Base-by-base conservation (phyloP, 53 echinoderm and acorn worm genomes). In the Luidia sarsii region DNA sequence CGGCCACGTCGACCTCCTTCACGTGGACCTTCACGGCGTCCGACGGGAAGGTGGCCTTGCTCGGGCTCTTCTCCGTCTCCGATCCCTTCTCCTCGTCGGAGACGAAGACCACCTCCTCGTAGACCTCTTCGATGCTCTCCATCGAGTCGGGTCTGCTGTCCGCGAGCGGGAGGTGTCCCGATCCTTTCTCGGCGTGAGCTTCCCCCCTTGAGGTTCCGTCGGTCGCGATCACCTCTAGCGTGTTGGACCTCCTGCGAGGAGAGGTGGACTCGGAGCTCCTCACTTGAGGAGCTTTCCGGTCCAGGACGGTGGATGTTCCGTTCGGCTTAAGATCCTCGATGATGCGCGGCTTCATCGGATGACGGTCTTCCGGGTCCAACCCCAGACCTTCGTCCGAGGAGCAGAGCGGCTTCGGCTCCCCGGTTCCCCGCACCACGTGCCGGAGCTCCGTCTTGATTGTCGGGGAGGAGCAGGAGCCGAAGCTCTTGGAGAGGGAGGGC, bases 21-120 rank as follows among this genome's bases (percentile, higher is more conserved):
- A 84, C 52, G 31, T 73, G 51, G 19, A 84, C 13, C 36, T 84
- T 71, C 18, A 84, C 54, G 7, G 53, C 28, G 16, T 84, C 64
- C 30, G 64, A 9, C 2, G 77, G 22, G 39, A 24, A 6, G 10
- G 28, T 32, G 13, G 60, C 11, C 33, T 32, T 37, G 24, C 39
- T 22, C 19, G 9, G 22, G 1, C 31, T 21, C 4, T 48, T 18
- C 25, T 65, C 14, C 7, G 38, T 10, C 27, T 57, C 65, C n/a
- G n/a, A n/a, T 15, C 71, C 71, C 35, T 73, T 69, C 48, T 84
- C 84, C 34, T 84, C 84, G 16, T 72, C 72, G 1, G 84, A 84
- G 37, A 73, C 75, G 41, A 90, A 90, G 30, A 77, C 63, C 13
- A 90, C 90, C 31, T 75, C 81, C 15, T 90, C 90, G 53, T 82